Conservation (phyloP, 2,888 invertebrate genomes). For the Meganola albula region DNA sequence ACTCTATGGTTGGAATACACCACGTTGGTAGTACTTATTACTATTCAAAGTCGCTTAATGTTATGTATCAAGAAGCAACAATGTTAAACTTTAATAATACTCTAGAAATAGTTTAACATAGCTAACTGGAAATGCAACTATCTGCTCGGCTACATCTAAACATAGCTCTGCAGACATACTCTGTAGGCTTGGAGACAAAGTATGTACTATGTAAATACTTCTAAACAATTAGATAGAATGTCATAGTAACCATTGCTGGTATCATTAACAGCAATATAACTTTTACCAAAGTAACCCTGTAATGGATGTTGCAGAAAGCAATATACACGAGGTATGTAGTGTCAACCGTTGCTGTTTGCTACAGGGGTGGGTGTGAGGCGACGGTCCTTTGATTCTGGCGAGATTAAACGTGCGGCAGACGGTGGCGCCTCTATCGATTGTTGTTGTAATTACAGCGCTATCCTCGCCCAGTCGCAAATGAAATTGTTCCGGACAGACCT, state of each 20-base stretch:
- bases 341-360: slow-evolving; percentile 39
- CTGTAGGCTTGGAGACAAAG: slow-evolving; percentile 70
- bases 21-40: too few relatives aligned
- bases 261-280: not conserved
- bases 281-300: slow-evolving; percentile 16
- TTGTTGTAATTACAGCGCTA: slow-evolving; percentile 78
- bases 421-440: slow-evolving; percentile 78
- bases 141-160: slow-evolving; percentile 65
- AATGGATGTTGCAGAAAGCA: slow-evolving; percentile 32
- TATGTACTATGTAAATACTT: slow-evolving; percentile 47
- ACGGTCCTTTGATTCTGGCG: slow-evolving; percentile 75
- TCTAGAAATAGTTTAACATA: slow-evolving; percentile 58
- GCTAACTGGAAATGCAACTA: slow-evolving; percentile 70
- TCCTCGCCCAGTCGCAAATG: slow-evolving; percentile 77
- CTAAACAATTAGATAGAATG: slow-evolving; percentile 33
- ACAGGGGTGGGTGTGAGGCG: slow-evolving; percentile 65
- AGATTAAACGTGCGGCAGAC: slow-evolving; percentile 78
- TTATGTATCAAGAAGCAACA: slow-evolving; percentile 43
- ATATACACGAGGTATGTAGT: slow-evolving; percentile 22
- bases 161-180: slow-evolving; percentile 65
- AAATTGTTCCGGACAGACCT: slow-evolving; percentile 76
- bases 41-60: too few relatives aligned
- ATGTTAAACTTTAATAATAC: slow-evolving; percentile 65
- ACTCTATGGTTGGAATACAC: too few relatives aligned
- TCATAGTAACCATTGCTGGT: slow-evolving; percentile 36